These are phyloP conservation scores for Lophotriccus pileatus DNA, from an alignment of 2,797 vertebrate species.

Conservation along the genomic window DNA sequence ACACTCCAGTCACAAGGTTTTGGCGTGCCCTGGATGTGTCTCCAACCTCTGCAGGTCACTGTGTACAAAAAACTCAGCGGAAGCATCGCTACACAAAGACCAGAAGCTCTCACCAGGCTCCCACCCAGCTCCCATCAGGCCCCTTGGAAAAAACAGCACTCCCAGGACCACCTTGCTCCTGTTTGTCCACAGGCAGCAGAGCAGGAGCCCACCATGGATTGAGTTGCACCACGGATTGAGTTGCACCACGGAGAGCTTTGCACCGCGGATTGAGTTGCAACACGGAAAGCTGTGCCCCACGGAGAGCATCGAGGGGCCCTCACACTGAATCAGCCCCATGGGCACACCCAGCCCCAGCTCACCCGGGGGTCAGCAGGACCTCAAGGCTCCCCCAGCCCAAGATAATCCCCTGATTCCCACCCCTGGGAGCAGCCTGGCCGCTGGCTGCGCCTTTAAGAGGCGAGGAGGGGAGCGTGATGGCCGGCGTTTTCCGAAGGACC, in stretches of 20 bases:
- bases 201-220: accelerated
- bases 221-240: accelerated
- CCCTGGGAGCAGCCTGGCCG: not conserved
- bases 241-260: accelerated
- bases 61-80: not conserved
- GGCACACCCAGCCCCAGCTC: not conserved
- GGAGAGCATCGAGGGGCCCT: not conserved
- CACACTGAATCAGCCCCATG: accelerated
- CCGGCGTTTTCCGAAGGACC: not conserved
- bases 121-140: not conserved
- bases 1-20: not conserved
- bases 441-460: slow-evolving; percentile 25
- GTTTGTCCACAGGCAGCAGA: not conserved
- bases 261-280: accelerated
- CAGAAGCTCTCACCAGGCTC: not conserved
- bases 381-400: not conserved
- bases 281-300: not conserved
- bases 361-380: not conserved
- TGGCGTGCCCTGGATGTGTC: not conserved
- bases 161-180: not conserved
- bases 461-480: not conserved
- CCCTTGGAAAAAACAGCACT: not conserved
- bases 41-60: not conserved
- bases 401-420: not conserved
- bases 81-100: not conserved